phyloP scores from a whole-genome alignment of 2,888 invertebrate species.

The Euzophera pinguis region DNA sequence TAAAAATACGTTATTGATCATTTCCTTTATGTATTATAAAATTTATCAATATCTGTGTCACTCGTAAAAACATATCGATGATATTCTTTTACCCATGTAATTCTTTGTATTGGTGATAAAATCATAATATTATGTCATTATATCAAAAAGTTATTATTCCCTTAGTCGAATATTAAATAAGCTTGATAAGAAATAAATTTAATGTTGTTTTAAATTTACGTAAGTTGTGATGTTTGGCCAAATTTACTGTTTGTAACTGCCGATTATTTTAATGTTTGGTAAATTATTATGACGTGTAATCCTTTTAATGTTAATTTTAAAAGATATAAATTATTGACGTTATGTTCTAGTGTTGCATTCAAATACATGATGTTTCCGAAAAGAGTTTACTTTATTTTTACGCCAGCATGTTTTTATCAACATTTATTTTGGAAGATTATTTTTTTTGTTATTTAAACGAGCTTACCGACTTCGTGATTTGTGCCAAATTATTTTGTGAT shows the following conservation, averaged over 20 bases:
- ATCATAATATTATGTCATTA: conserved; percentile 3
- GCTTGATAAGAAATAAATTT: not conserved
- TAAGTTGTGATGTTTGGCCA: conserved; percentile 49
- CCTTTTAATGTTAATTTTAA: conserved; percentile 39
- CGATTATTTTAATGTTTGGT: conserved; percentile 52
- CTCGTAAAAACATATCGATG: conserved; percentile 2
- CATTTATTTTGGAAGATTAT: conserved; percentile 78
- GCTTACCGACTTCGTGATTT: conserved; percentile 31
- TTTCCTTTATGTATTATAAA: not conserved
- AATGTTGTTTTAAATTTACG: conserved; percentile 25
- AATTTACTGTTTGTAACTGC: conserved; percentile 55
- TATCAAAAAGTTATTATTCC: conserved; percentile 3
- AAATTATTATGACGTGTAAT: conserved; percentile 35
- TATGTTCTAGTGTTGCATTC: conserved; percentile 70
- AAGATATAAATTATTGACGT: conserved; percentile 56
- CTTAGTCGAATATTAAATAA: conserved; percentile 6
- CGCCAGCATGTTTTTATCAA: conserved; percentile 49
- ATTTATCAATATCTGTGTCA: too few species aligned
- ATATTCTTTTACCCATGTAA: not conserved
- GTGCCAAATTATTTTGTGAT: conserved; percentile 32
- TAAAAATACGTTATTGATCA: not conserved
- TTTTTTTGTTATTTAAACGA: conserved; percentile 27
- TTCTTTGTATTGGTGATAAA: not conserved
- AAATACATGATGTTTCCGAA: conserved; percentile 68
- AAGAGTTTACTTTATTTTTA: conserved; percentile 44